Base-by-base conservation (phyloP, 2,113 vertebrate species). In the Prunella fulvescens region DNA sequence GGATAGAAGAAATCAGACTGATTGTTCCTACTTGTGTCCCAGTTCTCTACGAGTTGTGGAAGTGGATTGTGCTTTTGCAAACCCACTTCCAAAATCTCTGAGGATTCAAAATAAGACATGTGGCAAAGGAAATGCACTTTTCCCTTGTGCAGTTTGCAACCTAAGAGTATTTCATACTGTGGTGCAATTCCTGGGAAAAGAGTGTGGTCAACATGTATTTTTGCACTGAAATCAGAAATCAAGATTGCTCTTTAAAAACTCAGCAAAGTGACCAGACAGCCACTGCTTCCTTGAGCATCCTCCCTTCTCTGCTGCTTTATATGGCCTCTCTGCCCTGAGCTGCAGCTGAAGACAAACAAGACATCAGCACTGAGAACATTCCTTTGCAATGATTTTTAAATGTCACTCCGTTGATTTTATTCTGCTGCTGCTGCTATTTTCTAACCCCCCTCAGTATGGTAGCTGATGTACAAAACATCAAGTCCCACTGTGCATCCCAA, bases 331-430 rank as follows among this genome's bases (percentile, higher is more conserved):
- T 91, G 87, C 57, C 58, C 86, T 79, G 72, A 88, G 2, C 61
- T 74, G 76, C 76, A 79, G 71, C 67, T 66, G 42, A 81, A 83
- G 77, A 86, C 78, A 96, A 96, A 96, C 91, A 95, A 93, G 67
- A 84, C 71, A 90, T 74, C 84, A 90, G 50, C 3, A 15, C 86
- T 91, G 95, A 95, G 87, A 96, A 95, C 96, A 97, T 96, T 97
- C 94, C 81, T 94, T 95, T 92, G 92, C 73, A 87, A 53, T 96
- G 78, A 96, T 92, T 93, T 96, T 79, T 81, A 97, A 96, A 96
- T 96, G 93, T 97, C 92, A 95, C 72, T 87, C 71, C 3, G 39
- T 62, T 74, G 81, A 57, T 90, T 90, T 91, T 88, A 70, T 80
- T 84, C 81, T 96, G 65, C 65, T 74, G 85, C 67, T 80, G 79